phyloP scores from a whole-genome alignment of 2,888 invertebrate species.

The Alloscopus bannaensis region DNA sequence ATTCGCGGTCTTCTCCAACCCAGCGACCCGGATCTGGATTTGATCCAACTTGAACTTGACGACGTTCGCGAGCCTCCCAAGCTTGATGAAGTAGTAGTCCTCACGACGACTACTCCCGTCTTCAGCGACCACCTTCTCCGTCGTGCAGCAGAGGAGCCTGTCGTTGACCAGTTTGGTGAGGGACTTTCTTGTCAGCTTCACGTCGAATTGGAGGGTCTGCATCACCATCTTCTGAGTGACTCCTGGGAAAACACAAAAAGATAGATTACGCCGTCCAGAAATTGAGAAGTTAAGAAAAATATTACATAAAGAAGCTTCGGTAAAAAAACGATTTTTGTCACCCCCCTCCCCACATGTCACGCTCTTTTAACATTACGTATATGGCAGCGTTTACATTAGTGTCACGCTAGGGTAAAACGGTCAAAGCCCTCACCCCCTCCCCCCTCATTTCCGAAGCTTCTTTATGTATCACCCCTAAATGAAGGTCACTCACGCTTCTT shows the following conservation, averaged over 20 bases:
- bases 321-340: no score
- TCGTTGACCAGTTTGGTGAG: slow-evolving; percentile 92
- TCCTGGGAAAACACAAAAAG: slow-evolving; percentile 67
- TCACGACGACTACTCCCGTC: slow-evolving; percentile 97
- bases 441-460: no score
- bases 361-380: no score
- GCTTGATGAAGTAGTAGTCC: slow-evolving; percentile 98
- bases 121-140: slow-evolving; percentile 95
- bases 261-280: neutral
- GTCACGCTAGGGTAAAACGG: no score
- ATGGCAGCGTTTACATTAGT: no score
- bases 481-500: slow-evolving; percentile 37
- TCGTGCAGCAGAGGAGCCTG: slow-evolving; percentile 93
- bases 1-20: slow-evolving; percentile 95
- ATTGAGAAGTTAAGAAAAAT: no score
- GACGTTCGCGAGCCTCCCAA: slow-evolving; percentile 90
- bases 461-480: no score
- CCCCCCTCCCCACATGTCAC: no score
- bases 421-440: neutral
- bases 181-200: slow-evolving; percentile 92
- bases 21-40: slow-evolving; percentile 96
- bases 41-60: slow-evolving; percentile 98
- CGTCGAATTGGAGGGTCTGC: slow-evolving; percentile 93
- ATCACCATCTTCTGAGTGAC: slow-evolving; percentile 80
- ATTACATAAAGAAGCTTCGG: no score